phyloP scores from a whole-genome alignment of 2,888 invertebrate species.

The Dyspetes luteomarginatus region DNA sequence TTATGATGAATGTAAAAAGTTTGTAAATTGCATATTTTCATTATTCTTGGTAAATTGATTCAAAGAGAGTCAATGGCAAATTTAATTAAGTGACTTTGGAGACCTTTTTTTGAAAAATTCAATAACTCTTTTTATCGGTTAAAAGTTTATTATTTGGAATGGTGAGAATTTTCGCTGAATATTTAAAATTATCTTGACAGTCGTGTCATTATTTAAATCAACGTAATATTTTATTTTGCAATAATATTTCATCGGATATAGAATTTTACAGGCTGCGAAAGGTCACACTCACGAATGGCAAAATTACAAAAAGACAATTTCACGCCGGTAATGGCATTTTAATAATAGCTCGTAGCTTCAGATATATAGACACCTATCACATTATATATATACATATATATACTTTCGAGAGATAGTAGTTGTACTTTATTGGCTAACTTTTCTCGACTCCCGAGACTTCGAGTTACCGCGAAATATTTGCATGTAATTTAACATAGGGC shows the following conservation, averaged over 20 bases:
- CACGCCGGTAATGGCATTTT: background rate
- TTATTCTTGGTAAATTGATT: too few species aligned
- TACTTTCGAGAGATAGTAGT: slow-evolving; percentile 37
- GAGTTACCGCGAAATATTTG: slow-evolving; percentile 67
- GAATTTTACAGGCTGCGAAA: slow-evolving; percentile 1
- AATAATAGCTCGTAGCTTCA: background rate
- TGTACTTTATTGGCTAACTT: slow-evolving; percentile 57
- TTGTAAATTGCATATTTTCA: too few species aligned
- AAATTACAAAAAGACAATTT: background rate
- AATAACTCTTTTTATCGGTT: too few species aligned
- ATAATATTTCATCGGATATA: background rate
- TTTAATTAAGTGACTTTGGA: too few species aligned
- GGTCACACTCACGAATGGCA: background rate
- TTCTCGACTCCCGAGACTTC: slow-evolving; percentile 41
- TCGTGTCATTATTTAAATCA: background rate
- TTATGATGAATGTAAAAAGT: too few species aligned
- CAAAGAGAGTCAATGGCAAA: too few species aligned
- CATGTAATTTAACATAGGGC: slow-evolving; percentile 64
- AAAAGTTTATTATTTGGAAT: too few species aligned
- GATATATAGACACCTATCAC: background rate
- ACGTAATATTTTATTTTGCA: background rate
- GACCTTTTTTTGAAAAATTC: too few species aligned
- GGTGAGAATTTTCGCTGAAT: too few species aligned
- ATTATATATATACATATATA: slow-evolving; percentile 1
- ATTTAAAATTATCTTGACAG: too few species aligned